Percentiles rank a stretch among this genome's conserved stretches.
phyloP scores from a whole-genome alignment of 2,888 invertebrate species.

The Agrochola litura region DNA sequence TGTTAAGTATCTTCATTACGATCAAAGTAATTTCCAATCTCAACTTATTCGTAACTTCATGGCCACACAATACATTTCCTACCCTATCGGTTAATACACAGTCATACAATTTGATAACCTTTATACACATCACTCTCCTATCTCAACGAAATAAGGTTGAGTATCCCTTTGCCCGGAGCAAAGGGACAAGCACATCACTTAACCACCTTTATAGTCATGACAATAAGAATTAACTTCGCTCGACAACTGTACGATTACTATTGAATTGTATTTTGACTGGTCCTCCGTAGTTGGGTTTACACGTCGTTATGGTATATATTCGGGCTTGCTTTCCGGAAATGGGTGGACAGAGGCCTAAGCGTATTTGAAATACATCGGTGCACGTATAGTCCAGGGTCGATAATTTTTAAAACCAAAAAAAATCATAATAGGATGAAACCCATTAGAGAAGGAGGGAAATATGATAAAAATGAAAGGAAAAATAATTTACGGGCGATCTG shows the following conservation, averaged over 20 bases:
- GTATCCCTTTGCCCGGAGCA: conserved; percentile 18
- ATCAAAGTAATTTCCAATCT: neutral
- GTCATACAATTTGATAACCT: conserved; percentile 44
- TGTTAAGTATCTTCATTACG: neutral
- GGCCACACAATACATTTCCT: conserved; percentile 59
- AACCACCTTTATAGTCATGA: neutral
- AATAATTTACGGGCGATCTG: too few species aligned
- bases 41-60: conserved; percentile 24
- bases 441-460: too few species aligned
- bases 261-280: conserved; percentile 50
- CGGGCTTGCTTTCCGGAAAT: conserved; percentile 34
- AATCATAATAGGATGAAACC: too few species aligned
- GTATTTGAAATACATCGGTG: conserved; percentile 17
- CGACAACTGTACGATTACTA: conserved; percentile 18
- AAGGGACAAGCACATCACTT: neutral
- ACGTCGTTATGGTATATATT: conserved; percentile 26
- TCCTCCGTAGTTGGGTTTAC: conserved; percentile 18
- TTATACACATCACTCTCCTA: conserved; percentile 18
- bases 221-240: conserved; percentile 17
- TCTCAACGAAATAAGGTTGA: conserved; percentile 25
- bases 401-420: too few species aligned
- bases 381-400: too few species aligned
- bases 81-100: conserved; percentile 53
- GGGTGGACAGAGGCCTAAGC: conserved; percentile 29
- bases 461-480: too few species aligned